phyloP scores from a whole-genome alignment of 2,113 vertebrate genomes.

The Hippopotamus amphibius region DNA sequence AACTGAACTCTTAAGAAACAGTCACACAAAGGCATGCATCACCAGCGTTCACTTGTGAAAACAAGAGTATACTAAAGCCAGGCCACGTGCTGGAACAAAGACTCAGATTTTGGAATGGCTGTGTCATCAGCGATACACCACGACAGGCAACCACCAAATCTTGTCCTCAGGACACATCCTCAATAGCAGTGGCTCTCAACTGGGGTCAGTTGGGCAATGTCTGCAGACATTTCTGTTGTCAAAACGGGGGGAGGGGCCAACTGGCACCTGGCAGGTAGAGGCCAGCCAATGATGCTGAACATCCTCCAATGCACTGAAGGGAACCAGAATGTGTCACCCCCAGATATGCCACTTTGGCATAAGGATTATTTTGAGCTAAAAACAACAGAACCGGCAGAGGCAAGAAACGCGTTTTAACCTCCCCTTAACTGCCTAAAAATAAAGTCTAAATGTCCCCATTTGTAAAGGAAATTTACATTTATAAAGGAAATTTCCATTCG shows the following conservation, averaged over 20 bases:
- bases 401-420: neutral
- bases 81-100: neutral
- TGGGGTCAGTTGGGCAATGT: neutral
- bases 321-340: neutral
- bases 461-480: constrained; percentile 27
- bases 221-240: neutral
- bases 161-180: constrained; percentile 24
- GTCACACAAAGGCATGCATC: neutral
- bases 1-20: constrained; percentile 30
- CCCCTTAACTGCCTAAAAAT: neutral
- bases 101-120: neutral
- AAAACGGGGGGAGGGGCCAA: neutral
- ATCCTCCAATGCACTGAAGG: neutral
- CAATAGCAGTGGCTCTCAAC: neutral
- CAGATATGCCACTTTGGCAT: neutral
- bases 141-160: neutral
- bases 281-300: neutral
- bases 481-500: constrained; percentile 5
- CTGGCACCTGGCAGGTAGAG: neutral
- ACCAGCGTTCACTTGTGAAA: neutral
- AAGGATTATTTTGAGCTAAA: neutral
- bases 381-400: neutral
- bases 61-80: neutral
- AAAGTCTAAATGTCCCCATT: neutral
- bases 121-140: neutral